These are phyloP conservation scores for Amphipyra berbera DNA, from an alignment of 2,888 invertebrate species.

Conservation along the genomic window DNA sequence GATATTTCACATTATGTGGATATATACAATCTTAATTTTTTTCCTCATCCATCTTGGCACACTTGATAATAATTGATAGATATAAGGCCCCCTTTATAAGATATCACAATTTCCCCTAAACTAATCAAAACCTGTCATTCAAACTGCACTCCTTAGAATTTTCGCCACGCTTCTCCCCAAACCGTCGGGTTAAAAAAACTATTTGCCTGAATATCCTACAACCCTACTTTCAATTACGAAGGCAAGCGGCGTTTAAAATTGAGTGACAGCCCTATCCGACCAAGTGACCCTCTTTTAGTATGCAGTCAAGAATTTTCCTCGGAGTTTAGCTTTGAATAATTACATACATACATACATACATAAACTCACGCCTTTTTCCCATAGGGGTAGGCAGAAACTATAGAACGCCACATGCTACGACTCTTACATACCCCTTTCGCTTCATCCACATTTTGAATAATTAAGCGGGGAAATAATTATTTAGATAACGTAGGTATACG, in stretches of 20 bases:
- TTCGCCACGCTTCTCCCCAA: conserved; percentile 9
- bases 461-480: conserved; percentile 44
- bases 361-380: no score
- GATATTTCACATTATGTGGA: no score
- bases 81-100: not conserved
- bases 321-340: conserved; percentile 48
- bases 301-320: conserved; percentile 44
- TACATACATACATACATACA: no score
- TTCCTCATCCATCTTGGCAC: no score
- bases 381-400: no score
- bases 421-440: no score
- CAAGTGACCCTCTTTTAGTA: conserved; percentile 52
- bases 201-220: conserved; percentile 33
- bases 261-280: conserved; percentile 51
- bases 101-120: not conserved
- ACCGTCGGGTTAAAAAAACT: conserved; percentile 23
- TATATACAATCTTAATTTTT: no score
- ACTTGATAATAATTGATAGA: no score
- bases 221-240: conserved; percentile 56
- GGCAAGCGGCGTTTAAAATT: conserved; percentile 46
- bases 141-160: conserved; percentile 18
- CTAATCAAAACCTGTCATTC: conserved; percentile 26
- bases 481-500: conserved; percentile 34
- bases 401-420: no score
- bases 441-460: no score